phyloP scores from a whole-genome alignment of 2,797 vertebrate genomes.

The Tangara arthus region DNA sequence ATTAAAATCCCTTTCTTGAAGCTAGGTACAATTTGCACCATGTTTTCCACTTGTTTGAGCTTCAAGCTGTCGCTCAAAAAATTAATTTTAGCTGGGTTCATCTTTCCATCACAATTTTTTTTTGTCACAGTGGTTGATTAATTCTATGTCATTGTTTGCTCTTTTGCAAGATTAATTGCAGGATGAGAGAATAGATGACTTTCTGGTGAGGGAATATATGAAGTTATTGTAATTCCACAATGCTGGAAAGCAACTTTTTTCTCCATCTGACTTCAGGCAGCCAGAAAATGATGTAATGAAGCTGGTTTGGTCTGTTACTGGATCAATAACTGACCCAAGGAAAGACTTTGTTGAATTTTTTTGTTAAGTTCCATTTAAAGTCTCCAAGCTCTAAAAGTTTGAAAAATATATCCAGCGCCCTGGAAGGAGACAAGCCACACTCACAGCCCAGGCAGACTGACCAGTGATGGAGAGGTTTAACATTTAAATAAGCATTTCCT shows the following conservation, averaged over 20 bases:
- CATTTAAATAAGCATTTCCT: background rate
- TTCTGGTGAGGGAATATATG: background rate
- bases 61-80: conserved; percentile 51
- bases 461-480: rapidly evolving
- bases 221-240: background rate
- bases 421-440: background rate
- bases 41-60: conserved; percentile 57
- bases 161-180: conserved; percentile 65
- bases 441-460: background rate
- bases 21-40: conserved; percentile 33
- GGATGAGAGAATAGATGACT: conserved; percentile 35
- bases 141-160: conserved; percentile 60
- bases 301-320: background rate
- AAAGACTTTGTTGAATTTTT: background rate
- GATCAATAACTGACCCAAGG: background rate
- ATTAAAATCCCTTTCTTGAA: conserved; percentile 47
- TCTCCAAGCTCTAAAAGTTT: background rate
- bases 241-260: background rate
- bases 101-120: conserved; percentile 59
- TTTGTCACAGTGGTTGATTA: conserved; percentile 62
- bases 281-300: background rate
- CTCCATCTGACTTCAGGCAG: background rate
- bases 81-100: conserved; percentile 60
- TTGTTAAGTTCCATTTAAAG: background rate
- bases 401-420: background rate